A percentile compares a stretch with the other conserved stretches of the same genome.
phyloP scores from a whole-genome alignment of 2,888 invertebrate genomes.

The Slavum lentiscoides region DNA sequence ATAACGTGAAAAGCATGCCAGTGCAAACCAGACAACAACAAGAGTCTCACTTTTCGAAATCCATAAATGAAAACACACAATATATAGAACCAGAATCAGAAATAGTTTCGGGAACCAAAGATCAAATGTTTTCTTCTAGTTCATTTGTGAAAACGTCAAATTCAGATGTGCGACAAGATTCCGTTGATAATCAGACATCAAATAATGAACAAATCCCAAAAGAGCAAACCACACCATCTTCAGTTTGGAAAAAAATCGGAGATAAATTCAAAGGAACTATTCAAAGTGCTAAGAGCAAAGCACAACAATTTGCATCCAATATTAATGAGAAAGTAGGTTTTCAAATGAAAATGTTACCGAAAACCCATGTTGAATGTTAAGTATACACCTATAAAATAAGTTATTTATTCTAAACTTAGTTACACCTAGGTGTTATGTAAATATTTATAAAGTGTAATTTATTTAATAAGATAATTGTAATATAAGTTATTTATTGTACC shows the following conservation, averaged over 20 bases:
- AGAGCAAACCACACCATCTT: slow-evolving; percentile 56
- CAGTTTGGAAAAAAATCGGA: slow-evolving; percentile 66
- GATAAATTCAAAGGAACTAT: slow-evolving; percentile 64
- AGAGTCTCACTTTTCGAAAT: slow-evolving; percentile 25
- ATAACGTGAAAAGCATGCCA: slow-evolving; percentile 41
- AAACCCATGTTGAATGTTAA: neutral
- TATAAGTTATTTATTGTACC: no score
- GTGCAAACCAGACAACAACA: slow-evolving; percentile 21
- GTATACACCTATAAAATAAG: neutral
- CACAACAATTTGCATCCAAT: slow-evolving; percentile 59
- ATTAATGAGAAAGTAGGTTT: slow-evolving; percentile 55
- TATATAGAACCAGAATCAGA: slow-evolving; percentile 42
- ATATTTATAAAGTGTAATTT: slow-evolving; percentile 5
- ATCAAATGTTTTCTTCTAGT: neutral
- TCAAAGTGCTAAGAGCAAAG: slow-evolving; percentile 65
- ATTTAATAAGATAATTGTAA: neutral
- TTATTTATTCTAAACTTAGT: slow-evolving; percentile 11
- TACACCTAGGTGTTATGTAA: neutral
- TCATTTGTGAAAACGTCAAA: slow-evolving; percentile 44
- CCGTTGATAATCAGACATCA: slow-evolving; percentile 13
- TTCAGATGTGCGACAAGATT: neutral
- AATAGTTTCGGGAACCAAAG: slow-evolving; percentile 52
- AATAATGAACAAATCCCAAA: slow-evolving; percentile 55
- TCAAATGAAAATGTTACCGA: slow-evolving; percentile 57
- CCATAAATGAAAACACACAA: slow-evolving; percentile 26